Evolutionary conservation across 2,797 vertebrate genomes (phyloP), one percentile per base, ranked within the genome.

Genomic region (Parauchenoglanis ngamensis): DNA sequence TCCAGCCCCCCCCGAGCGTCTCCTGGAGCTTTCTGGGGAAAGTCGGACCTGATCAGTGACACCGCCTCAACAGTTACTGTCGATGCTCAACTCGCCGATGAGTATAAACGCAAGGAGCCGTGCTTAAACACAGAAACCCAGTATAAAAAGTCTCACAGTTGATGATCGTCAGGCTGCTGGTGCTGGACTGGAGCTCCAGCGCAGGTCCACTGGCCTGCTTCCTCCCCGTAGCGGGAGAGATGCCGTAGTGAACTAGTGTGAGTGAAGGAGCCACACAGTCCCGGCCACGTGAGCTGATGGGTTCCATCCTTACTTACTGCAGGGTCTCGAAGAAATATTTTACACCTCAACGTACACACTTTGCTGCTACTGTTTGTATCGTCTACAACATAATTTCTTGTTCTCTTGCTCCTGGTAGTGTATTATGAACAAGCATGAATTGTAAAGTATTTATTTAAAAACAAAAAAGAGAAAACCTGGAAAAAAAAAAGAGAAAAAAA

Each of bases 401-500:
- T 92, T 94, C 94, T 94, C 95, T 95, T 95, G 96, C 95, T 96
- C 96, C 96, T 96, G 96, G 95, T 97, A 97, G 95, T 97, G 96
- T 95, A 95, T 96, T 96, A 97, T 96, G 96, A 97, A 97, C 95
- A 96, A 97, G 97, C 97, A 98, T 98, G 97, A 97, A 96, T 96
- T 96, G 96, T 97, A 96, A 96, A 96, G 95, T 97, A 97, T 98
- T 97, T 97, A 98, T 98, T 98, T 97, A 97, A 96, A 97, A 97
- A 97, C 94, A 72, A 94, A 96, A 91, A 49, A 49, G 49, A 46
- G 35, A 81, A 81, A 81, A 81, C 23, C 21, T 61, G 31, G 35
- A 15, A 44, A 54, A 76, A 40, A 79, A 59, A 57, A 57, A 57
- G 72, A 49, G 72, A 79, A 57, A 59, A 59, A 23, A 96, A 95